A percentile compares a stretch with the other conserved stretches of the same genome.
phyloP scores from a whole-genome alignment of 2,113 vertebrate genomes.

The Bambusicola thoracicus region DNA sequence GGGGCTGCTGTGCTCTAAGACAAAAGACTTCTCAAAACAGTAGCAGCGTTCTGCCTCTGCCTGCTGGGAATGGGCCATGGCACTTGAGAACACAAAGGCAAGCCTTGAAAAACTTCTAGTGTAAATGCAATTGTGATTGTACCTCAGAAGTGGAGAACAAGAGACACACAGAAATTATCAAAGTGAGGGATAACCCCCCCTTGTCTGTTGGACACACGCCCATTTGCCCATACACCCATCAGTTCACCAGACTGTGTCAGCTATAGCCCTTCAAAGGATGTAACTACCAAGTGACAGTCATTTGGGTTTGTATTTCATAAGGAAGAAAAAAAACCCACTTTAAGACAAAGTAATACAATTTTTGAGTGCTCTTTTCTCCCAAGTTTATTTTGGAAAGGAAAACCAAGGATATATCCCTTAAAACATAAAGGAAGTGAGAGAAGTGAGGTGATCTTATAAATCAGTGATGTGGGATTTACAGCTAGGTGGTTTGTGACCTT shows the following conservation, averaged over 20 bases:
- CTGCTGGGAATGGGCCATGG: not conserved
- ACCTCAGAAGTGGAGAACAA: not conserved
- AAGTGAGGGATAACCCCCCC: not conserved
- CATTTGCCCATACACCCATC: not conserved
- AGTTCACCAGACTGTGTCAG: not conserved
- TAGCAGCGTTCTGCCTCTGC: not conserved
- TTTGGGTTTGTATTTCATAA: not conserved
- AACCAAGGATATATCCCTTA: not conserved
- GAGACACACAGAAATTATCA: not conserved
- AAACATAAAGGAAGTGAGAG: not conserved
- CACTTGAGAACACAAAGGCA: not conserved
- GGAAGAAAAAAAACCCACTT: not conserved
- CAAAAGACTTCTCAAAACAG: not conserved
- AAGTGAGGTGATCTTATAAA: not conserved
- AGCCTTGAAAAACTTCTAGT: not conserved
- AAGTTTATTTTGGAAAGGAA: not conserved
- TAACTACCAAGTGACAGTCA: not conserved
- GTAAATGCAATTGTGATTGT: not conserved
- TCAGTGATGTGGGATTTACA: not conserved
- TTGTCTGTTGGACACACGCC: not conserved
- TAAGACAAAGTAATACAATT: not conserved
- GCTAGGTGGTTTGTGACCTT: not conserved
- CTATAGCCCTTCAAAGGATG: not conserved
- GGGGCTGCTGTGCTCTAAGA: accelerated
- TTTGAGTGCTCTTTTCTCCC: not conserved